phyloP scores from a whole-genome alignment of 2,113 vertebrate genomes.

The Hypomesus transpacificus region DNA sequence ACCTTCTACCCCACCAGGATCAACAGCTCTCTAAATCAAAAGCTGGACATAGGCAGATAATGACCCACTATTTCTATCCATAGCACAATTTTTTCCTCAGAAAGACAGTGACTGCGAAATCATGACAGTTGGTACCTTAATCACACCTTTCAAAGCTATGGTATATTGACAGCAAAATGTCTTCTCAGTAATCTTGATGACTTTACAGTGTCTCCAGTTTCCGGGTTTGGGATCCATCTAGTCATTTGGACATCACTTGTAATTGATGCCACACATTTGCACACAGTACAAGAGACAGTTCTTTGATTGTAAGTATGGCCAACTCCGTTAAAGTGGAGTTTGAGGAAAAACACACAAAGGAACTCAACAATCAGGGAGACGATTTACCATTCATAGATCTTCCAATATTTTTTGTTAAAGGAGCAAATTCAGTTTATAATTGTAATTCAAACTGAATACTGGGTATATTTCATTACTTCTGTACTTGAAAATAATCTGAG shows the following conservation, averaged over 20 bases:
- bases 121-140: background rate
- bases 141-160: no score
- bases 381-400: background rate
- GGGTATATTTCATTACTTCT: constrained; percentile 28
- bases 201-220: no score
- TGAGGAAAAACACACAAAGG: no score
- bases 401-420: background rate
- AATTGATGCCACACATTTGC: no score
- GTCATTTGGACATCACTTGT: no score
- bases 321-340: no score
- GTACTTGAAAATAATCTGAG: constrained; percentile 40
- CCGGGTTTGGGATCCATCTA: no score
- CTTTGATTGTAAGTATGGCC: no score
- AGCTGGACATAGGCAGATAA: background rate
- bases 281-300: no score
- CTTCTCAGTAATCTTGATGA: no score
- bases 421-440: constrained; percentile 30
- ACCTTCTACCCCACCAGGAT: background rate
- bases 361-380: background rate
- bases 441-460: constrained; percentile 36
- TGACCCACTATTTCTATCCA: background rate
- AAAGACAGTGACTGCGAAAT: background rate
- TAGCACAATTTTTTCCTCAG: background rate
- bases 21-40: background rate
- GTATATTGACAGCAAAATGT: no score